Evolutionary conservation across 2,113 vertebrate genomes (phyloP).

Genomic region (Paedocypris sp.): DNA sequence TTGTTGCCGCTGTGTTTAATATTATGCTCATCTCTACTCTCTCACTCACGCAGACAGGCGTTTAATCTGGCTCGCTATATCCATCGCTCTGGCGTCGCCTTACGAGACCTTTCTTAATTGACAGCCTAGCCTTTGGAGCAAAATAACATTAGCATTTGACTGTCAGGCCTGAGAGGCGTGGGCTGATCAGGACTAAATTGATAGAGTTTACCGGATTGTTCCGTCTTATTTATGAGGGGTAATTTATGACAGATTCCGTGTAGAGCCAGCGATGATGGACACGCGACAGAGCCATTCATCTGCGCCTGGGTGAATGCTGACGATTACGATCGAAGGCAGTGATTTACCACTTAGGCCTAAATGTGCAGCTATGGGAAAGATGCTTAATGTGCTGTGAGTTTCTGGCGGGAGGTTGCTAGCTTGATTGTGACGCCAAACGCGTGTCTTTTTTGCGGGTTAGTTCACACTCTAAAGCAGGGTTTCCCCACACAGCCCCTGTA

Average conservation of each 20-base stretch:
- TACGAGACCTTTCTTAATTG: conserved; percentile 51
- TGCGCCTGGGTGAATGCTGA: conserved; percentile 69
- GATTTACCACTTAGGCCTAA: conserved; percentile 87
- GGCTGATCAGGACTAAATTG: conserved; percentile 74
- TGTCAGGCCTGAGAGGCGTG: conserved; percentile 64
- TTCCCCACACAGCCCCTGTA: too few relatives aligned
- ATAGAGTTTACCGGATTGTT: conserved; percentile 94
- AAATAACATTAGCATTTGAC: conserved; percentile 71
- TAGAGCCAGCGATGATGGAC: conserved; percentile 77
- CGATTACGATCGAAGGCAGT: conserved; percentile 93
- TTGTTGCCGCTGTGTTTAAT: not conserved
- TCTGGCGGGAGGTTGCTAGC: conserved; percentile 71
- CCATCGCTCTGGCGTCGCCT: conserved; percentile 47
- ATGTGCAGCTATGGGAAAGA: conserved; percentile 88
- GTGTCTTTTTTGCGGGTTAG: not conserved
- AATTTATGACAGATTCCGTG: conserved; percentile 90
- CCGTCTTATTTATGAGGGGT: conserved; percentile 97
- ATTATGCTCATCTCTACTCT: conserved; percentile 9
- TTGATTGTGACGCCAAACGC: conserved; percentile 27
- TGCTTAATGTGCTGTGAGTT: conserved; percentile 90
- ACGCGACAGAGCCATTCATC: conserved; percentile 84
- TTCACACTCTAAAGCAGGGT: not conserved
- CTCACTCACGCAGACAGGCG: conserved; percentile 49
- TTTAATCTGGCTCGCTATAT: conserved; percentile 55
- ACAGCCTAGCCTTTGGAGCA: conserved; percentile 71